These are phyloP conservation scores for Tubulanus polymorphus DNA, from an alignment of 2,888 invertebrate species.

Conservation along the genomic window DNA sequence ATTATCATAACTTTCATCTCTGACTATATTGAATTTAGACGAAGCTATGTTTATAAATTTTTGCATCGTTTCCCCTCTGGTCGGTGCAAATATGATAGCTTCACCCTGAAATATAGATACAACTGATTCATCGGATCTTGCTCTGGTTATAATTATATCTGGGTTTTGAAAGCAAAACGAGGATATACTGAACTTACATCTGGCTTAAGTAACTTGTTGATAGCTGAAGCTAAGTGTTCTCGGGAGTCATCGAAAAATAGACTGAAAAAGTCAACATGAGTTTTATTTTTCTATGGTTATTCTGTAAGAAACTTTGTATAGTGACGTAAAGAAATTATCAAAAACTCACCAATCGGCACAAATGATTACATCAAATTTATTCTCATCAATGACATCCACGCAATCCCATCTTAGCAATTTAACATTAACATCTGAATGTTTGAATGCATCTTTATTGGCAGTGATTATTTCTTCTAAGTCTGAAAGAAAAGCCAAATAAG, in stretches of 20 bases:
- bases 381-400: slow-evolving; percentile 39
- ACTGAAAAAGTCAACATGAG: slow-evolving; percentile 26
- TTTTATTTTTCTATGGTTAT: slow-evolving; percentile 2
- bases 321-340: neutral
- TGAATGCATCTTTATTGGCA: slow-evolving; percentile 56
- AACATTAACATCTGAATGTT: slow-evolving; percentile 17
- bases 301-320: no score
- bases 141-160: no score
- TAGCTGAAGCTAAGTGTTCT: slow-evolving; percentile 30
- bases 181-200: no score
- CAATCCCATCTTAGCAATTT: slow-evolving; percentile 47
- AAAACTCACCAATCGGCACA: slow-evolving; percentile 66
- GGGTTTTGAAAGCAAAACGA: no score
- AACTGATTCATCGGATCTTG: no score
- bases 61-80: slow-evolving; percentile 68
- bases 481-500: slow-evolving; percentile 21
- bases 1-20: slow-evolving; percentile 34
- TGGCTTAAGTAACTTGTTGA: slow-evolving; percentile 33
- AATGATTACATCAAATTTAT: slow-evolving; percentile 67
- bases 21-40: slow-evolving; percentile 54
- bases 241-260: slow-evolving; percentile 46
- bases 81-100: slow-evolving; percentile 73
- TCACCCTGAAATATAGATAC: slow-evolving; percentile 58
- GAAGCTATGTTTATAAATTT: slow-evolving; percentile 65
- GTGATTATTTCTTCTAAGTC: slow-evolving; percentile 65